A percentile compares a stretch with the other conserved stretches of the same genome.
phyloP scores from a whole-genome alignment of 1,140 invertebrate genomes.

The Drosophila trapezifrons region DNA sequence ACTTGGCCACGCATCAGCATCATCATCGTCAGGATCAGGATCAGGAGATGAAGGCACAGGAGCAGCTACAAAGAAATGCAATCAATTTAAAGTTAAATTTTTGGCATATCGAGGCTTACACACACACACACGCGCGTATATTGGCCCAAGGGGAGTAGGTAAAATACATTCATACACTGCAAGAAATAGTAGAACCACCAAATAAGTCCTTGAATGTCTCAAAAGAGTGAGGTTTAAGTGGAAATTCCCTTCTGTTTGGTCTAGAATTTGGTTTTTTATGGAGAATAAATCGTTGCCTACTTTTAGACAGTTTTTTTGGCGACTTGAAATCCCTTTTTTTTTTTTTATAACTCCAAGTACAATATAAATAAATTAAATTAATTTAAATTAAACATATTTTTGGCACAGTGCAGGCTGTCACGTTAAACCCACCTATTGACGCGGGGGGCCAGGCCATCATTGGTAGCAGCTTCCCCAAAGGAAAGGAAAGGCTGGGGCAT shows the following conservation, averaged over 20 bases:
- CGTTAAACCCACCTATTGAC: slow-evolving; percentile 47
- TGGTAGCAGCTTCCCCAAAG: slow-evolving; percentile 35
- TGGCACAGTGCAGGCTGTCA: slow-evolving; percentile 19
- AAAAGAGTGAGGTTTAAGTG: no score
- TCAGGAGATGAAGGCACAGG: slow-evolving; percentile 21
- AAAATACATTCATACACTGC: slow-evolving; percentile 22
- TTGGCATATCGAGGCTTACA: slow-evolving; percentile 60
- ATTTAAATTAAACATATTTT: background rate
- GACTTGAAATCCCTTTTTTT: background rate
- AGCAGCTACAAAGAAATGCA: slow-evolving; percentile 64
- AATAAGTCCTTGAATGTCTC: background rate
- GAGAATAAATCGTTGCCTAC: no score
- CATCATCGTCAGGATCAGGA: slow-evolving; percentile 8
- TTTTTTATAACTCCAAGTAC: no score
- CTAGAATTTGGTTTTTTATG: no score
- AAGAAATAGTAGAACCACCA: background rate
- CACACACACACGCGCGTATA: slow-evolving; percentile 30
- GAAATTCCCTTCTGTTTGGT: no score
- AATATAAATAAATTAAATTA: no score
- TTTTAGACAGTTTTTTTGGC: background rate
- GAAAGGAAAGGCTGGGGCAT: background rate
- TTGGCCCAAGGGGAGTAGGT: slow-evolving; percentile 43
- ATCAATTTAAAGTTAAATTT: slow-evolving; percentile 66
- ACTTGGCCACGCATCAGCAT: slow-evolving; percentile 49
- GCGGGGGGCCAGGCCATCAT: slow-evolving; percentile 43